A percentile compares a stretch with the other conserved stretches of the same genome.
These are phyloP conservation scores for Sardinella longiceps DNA, from an alignment of 2,797 vertebrate species.

Conservation along the genomic window DNA sequence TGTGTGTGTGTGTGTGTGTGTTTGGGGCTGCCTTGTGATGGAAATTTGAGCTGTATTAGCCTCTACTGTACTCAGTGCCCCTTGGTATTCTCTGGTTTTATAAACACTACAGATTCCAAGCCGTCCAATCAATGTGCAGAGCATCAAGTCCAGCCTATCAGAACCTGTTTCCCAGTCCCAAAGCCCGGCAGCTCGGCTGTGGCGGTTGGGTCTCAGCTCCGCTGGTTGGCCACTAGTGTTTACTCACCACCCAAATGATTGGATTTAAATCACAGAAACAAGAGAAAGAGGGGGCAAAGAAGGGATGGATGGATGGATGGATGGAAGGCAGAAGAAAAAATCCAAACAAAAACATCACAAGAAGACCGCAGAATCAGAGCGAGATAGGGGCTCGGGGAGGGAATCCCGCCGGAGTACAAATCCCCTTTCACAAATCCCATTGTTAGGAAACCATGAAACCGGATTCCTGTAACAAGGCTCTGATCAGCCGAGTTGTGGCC, in stretches of 20 bases:
- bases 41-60: not conserved
- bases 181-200: not conserved
- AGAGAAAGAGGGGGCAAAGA: conserved; percentile 42
- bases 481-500: conserved; percentile 76
- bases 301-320: not conserved
- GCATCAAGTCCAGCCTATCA: not conserved
- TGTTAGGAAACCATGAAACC: conserved; percentile 83
- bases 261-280: conserved; percentile 71
- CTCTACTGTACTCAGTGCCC: not conserved
- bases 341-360: conserved; percentile 64
- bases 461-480: conserved; percentile 81
- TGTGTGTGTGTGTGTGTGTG: no score
- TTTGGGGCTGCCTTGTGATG: not conserved
- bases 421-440: conserved; percentile 79
- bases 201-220: not conserved
- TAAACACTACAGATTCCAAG: not conserved
- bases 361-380: conserved; percentile 62
- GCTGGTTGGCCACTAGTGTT: conserved; percentile 53
- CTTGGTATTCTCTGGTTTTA: not conserved
- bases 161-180: not conserved
- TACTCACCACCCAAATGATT: conserved; percentile 70
- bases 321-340: conserved; percentile 19
- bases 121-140: not conserved
- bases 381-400: conserved; percentile 63
- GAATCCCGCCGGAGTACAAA: conserved; percentile 77